Evolutionary conservation across 2,888 invertebrate species (phyloP).

Genomic region (Apomyelois bistriatella): DNA sequence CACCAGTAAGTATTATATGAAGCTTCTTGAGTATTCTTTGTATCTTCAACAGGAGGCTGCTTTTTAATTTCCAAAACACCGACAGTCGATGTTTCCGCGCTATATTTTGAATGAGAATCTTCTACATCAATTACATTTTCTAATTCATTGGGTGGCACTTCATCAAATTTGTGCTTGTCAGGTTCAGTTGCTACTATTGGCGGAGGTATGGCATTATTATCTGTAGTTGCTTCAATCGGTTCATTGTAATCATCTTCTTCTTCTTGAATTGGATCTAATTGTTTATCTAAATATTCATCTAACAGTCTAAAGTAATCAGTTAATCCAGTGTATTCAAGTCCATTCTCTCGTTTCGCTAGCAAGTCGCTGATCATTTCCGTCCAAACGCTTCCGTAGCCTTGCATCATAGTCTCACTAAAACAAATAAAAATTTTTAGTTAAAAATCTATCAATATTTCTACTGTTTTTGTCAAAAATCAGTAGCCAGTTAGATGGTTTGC

Average conservation of each 20-base stretch:
- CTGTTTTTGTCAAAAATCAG: too few relatives aligned
- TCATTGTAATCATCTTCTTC: slow-evolving; percentile 57
- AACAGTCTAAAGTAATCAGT: slow-evolving; percentile 78
- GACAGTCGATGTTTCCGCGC: slow-evolving; percentile 65
- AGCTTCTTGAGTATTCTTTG: slow-evolving; percentile 55
- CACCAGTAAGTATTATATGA: slow-evolving; percentile 74
- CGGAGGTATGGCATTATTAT: slow-evolving; percentile 49
- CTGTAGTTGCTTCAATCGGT: slow-evolving; percentile 37
- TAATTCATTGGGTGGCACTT: slow-evolving; percentile 1
- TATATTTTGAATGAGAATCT: slow-evolving; percentile 47
- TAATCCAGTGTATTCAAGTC: slow-evolving; percentile 69
- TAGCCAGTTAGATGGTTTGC: too few relatives aligned
- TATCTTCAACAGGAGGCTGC: slow-evolving; percentile 51
- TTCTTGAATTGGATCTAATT: slow-evolving; percentile 51
- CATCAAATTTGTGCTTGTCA: slow-evolving; percentile 23
- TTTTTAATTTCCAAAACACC: slow-evolving; percentile 69
- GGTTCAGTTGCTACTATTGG: slow-evolving; percentile 26
- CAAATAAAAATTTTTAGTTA: not conserved
- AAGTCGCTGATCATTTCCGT: slow-evolving; percentile 71
- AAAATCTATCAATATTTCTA: too few relatives aligned
- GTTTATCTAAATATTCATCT: slow-evolving; percentile 75
- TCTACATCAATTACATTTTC: slow-evolving; percentile 60
- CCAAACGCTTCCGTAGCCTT: slow-evolving; percentile 67
- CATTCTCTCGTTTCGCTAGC: slow-evolving; percentile 66
- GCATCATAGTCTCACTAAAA: slow-evolving; percentile 64